Evolutionary conservation across 1,140 invertebrate genomes (phyloP), one percentile per base, ranked within the genome.

Genomic region (Zaprionus camerounensis): DNA sequence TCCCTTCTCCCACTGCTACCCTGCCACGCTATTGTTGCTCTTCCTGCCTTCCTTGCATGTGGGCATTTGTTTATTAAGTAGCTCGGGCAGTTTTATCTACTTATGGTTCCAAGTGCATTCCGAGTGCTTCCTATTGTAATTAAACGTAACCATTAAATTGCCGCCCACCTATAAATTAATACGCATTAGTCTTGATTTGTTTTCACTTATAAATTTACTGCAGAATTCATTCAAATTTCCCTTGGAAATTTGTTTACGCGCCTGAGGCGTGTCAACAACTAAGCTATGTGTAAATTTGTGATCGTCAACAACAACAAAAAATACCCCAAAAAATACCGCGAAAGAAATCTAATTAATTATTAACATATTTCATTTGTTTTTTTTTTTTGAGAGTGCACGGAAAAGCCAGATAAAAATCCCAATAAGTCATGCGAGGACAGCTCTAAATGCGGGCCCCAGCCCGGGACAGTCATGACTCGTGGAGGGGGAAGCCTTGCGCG

Each of bases 11-110:
- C n/a, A 12, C 24, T 15, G 24, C 20, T 38, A 24, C 38, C 5
- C 59, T 38, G 55, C 5, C 38, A 28, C 34, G 41, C 46, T 71
- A 71, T 79, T 76, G 62, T 66, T 75, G 31, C 53, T 63, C 66
- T 62, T 67, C 53, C 55, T 58, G 70, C 36, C 69, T 76, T 64
- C 62, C 56, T 90, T 90, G 85, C 82, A 90, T 91, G 83, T 82
- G 90, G 81, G 90, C 88, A 91, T 91, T 91, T 91, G 90, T 91
- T 91, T 91, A 91, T 91, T 91, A 85, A 90, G 88, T 73, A 81
- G 81, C 67, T 71, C 76, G 78, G 90, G 22, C 82, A 85, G 84
- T 91, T 90, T 90, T 53, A 62, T 79, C 88, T 82, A 91, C 91
- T 91, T 91, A 88, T 91, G 78, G 80, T 74, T 76, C 71, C 76